A percentile compares a stretch with the other conserved stretches of the same genome.
phyloP scores from a whole-genome alignment of 2,888 invertebrate genomes.

The Sthenelais limicola region DNA sequence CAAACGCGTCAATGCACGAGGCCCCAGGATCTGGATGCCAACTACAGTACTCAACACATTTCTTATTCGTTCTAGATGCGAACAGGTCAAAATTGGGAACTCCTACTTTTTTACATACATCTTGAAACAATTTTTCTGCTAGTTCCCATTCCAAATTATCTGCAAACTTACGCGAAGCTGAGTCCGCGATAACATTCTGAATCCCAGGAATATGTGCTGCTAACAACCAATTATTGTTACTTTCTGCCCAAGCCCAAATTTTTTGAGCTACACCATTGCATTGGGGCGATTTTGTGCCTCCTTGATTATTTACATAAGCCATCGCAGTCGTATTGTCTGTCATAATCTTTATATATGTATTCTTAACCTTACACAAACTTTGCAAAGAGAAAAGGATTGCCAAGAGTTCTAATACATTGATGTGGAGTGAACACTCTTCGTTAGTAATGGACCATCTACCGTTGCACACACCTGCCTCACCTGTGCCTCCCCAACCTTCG shows the following conservation, averaged over 20 bases:
- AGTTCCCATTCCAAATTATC: conserved; percentile 22
- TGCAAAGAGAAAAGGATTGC: neutral
- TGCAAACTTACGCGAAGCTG: neutral
- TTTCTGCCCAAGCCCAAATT: conserved; percentile 13
- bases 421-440: neutral
- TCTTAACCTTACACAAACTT: neutral
- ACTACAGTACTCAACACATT: neutral
- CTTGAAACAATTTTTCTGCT: neutral
- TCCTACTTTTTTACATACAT: neutral
- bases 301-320: neutral
- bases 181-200: neutral
- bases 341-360: neutral
- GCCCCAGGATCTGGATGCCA: neutral
- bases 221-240: neutral
- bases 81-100: conserved; percentile 1
- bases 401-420: conserved; percentile 17
- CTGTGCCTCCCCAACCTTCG: conserved; percentile 19
- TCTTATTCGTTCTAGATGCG: neutral
- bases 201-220: neutral
- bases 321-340: neutral
- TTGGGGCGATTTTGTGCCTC: neutral
- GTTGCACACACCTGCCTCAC: too few relatives aligned
- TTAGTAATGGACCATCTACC: neutral
- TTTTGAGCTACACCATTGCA: neutral
- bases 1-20: neutral